Evolutionary conservation across 2,113 vertebrate genomes (phyloP).

Genomic region (Globicephala melas): DNA sequence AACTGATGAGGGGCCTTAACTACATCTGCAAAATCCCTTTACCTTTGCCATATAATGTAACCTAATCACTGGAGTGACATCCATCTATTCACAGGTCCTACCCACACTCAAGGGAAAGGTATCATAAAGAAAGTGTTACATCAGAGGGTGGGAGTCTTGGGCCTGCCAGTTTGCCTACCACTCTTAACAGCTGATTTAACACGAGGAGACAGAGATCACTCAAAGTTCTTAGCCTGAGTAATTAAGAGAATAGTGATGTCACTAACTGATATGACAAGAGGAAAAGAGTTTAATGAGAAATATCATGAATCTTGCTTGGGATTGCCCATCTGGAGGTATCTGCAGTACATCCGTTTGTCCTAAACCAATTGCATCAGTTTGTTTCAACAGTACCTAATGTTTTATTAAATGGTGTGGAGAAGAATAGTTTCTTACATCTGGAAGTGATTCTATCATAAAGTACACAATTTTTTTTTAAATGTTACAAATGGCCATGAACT

Average conservation of each 20-base stretch:
- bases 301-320: not conserved
- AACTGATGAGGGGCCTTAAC: not conserved
- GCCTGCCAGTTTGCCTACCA: not conserved
- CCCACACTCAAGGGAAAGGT: not conserved
- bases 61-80: not conserved
- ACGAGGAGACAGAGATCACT: not conserved
- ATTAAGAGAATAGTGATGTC: not conserved
- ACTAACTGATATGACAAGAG: not conserved
- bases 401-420: conserved; percentile 18
- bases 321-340: not conserved
- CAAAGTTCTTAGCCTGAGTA: not conserved
- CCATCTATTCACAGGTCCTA: not conserved
- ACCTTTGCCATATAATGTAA: not conserved
- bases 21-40: not conserved
- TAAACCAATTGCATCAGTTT: not conserved
- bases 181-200: not conserved
- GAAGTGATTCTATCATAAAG: conserved; percentile 25
- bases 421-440: not conserved
- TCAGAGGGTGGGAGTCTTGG: not conserved
- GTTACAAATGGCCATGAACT: conserved; percentile 16
- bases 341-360: not conserved
- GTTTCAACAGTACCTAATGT: conserved; percentile 16
- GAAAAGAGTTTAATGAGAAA: conserved; percentile 8
- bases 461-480: conserved; percentile 8
- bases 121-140: not conserved